phyloP scores from a whole-genome alignment of 2,888 invertebrate genomes.

The Caenorhabditis sp. region DNA sequence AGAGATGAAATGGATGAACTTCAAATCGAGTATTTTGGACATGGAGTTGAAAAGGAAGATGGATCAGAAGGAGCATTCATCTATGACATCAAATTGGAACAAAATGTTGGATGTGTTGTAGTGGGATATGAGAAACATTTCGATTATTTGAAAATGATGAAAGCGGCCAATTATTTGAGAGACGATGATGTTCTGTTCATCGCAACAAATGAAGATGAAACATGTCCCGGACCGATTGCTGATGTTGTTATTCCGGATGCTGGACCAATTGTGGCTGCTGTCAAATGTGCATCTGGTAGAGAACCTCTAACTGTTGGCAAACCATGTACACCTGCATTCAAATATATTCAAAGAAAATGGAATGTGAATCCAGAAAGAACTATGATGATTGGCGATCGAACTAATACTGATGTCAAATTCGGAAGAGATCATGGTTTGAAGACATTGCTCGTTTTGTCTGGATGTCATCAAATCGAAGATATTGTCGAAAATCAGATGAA shows the following conservation, averaged over 20 bases:
- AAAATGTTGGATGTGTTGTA: conserved; percentile 84
- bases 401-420: conserved; percentile 88
- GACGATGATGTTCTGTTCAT: conserved; percentile 76
- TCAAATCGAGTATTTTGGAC: conserved; percentile 75
- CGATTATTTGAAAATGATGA: conserved; percentile 87
- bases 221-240: conserved; percentile 77
- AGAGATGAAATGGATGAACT: conserved; percentile 83
- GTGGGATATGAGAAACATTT: conserved; percentile 93
- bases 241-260: conserved; percentile 77
- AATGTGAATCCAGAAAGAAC: conserved; percentile 83
- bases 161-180: conserved; percentile 85
- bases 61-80: conserved; percentile 56
- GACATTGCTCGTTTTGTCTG: conserved; percentile 81
- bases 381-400: conserved; percentile 86
- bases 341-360: conserved; percentile 76
- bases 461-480: conserved; percentile 65
- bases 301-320: conserved; percentile 79
- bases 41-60: conserved; percentile 60
- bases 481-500: conserved; percentile 61
- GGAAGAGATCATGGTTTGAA: conserved; percentile 88
- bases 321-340: conserved; percentile 84
- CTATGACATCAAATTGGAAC: conserved; percentile 65
- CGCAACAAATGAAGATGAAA: conserved; percentile 91
- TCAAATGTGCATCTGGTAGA: conserved; percentile 84
- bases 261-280: conserved; percentile 83